phyloP scores from a whole-genome alignment of 2,888 invertebrate genomes.

The Pilophorus perplexus region DNA sequence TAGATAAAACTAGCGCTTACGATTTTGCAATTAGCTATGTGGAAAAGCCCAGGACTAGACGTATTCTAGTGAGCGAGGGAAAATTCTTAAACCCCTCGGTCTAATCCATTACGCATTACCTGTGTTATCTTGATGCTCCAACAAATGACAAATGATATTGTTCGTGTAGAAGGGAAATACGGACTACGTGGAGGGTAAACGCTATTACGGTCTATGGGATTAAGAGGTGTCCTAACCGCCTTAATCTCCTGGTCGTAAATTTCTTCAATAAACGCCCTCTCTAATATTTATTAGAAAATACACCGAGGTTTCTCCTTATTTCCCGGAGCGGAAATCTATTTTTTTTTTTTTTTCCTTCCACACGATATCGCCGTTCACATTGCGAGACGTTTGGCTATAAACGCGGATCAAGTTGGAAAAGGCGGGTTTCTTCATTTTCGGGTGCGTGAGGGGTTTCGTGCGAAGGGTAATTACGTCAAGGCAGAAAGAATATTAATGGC shows the following conservation, averaged over 20 bases:
- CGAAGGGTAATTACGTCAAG: no score
- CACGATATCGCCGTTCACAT: no score
- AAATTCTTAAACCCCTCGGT: background rate
- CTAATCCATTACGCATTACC: slow-evolving; percentile 2
- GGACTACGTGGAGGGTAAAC: background rate
- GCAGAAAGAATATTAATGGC: no score
- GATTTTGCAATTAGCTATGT: no score
- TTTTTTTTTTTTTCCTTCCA: no score
- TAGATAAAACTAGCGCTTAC: no score
- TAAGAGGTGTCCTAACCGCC: slow-evolving; percentile 14
- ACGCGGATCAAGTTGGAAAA: no score
- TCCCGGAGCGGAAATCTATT: no score
- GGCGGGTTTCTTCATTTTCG: no score
- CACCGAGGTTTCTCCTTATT: slow-evolving; percentile 24
- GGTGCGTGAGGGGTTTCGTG: no score
- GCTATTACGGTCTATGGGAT: slow-evolving; percentile 22
- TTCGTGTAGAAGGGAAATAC: background rate
- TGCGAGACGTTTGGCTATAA: no score
- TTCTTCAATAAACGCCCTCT: slow-evolving; percentile 27
- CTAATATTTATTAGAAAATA: slow-evolving; percentile 29
- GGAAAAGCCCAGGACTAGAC: no score
- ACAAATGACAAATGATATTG: slow-evolving; percentile 16
- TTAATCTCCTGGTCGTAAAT: slow-evolving; percentile 28
- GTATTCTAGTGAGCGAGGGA: slow-evolving; percentile 6
- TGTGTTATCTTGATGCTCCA: slow-evolving; percentile 9